These are phyloP conservation scores for Myiotriccus ornatus DNA, from an alignment of 2,797 vertebrate genomes.

Conservation along the genomic window DNA sequence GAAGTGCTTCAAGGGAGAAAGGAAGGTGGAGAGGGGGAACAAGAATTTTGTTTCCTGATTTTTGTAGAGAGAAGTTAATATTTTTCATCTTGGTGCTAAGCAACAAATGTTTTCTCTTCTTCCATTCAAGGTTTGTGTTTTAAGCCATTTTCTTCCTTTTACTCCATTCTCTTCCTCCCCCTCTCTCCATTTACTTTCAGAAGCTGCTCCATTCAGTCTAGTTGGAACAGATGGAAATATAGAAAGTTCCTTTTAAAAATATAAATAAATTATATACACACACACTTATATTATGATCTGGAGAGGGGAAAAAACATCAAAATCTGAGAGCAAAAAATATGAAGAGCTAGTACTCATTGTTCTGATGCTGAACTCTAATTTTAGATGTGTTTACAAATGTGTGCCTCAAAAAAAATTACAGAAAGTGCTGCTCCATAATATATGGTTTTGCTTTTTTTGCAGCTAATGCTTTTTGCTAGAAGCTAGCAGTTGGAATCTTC, in stretches of 20 bases:
- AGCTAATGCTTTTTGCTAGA: slow-evolving; percentile 65
- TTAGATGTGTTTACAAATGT: slow-evolving; percentile 77
- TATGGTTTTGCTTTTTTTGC: slow-evolving; percentile 57
- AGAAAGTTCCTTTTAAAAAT: slow-evolving; percentile 74
- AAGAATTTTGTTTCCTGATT: neutral
- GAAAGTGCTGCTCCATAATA: slow-evolving; percentile 61
- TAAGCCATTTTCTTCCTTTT: neutral
- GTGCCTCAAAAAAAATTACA: slow-evolving; percentile 11
- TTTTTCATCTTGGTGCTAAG: slow-evolving; percentile 28
- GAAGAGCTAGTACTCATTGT: slow-evolving; percentile 67
- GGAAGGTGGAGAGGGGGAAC: neutral
- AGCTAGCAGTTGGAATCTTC: slow-evolving; percentile 69
- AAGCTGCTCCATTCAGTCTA: slow-evolving; percentile 75
- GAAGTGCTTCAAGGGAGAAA: neutral
- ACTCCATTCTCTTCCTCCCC: slow-evolving; percentile 31
- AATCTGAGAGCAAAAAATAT: slow-evolving; percentile 11
- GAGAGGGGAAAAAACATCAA: neutral
- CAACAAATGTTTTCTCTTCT: slow-evolving; percentile 12
- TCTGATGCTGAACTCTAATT: slow-evolving; percentile 74
- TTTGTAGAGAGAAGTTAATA: neutral
- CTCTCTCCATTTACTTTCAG: slow-evolving; percentile 64
- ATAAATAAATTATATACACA: slow-evolving; percentile 69
- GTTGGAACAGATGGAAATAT: slow-evolving; percentile 77
- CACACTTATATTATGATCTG: neutral
- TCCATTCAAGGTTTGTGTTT: slow-evolving; percentile 37